Base-by-base conservation (phyloP, 2,113 vertebrate genomes). In the Muscicapa adusta region DNA sequence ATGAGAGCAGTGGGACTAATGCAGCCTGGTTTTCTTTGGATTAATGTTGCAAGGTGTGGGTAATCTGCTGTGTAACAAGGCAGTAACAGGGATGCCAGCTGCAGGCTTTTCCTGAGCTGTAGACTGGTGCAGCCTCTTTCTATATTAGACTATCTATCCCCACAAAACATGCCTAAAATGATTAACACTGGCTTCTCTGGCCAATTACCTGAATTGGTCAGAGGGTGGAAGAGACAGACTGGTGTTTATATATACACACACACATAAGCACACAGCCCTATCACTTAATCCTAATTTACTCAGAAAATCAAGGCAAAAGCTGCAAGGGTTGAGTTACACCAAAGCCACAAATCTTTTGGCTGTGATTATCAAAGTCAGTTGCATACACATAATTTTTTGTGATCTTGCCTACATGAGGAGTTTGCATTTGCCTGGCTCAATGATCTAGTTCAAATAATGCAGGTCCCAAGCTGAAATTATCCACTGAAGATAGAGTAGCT, bases 401-500 rank as follows among this genome's bases (percentile, higher is more conserved):
- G 58, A 47, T 79, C 8, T 5, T 33, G 23, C 19, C 71, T 60
- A 12, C 0, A 1, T 31, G 57, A 71, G 9, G 17, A 28, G 28
- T 23, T 74, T 43, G 53, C 17, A 40, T 36, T 79, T 36, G 15
- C 17, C 51, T 56, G 82, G 26, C 33, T 70, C 50, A 70, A 10
- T 1, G 1, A 28, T 8, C 45, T 24, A 16, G 25, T 75, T 8
- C 1, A 1, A 75, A 48, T 17, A 10, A 26, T 24, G 9, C 62
- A 61, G 40, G 42, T 70, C 26, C 12, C 63, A 62, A 40, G 1
- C 10, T 33, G 20, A 73, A 79, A 73, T 42, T 34, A 79, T 6
- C 16, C 63, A 51, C 31, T 23, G 24, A 56, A 56, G 24, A 51
- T 0, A 40, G 33, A 77, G 20, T 5, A 0, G 0, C 33, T 67